Percentiles rank a stretch among this genome's conserved stretches.
Evolutionary conservation across 2,888 invertebrate species (phyloP).

Genomic region (Furcula furcula): DNA sequence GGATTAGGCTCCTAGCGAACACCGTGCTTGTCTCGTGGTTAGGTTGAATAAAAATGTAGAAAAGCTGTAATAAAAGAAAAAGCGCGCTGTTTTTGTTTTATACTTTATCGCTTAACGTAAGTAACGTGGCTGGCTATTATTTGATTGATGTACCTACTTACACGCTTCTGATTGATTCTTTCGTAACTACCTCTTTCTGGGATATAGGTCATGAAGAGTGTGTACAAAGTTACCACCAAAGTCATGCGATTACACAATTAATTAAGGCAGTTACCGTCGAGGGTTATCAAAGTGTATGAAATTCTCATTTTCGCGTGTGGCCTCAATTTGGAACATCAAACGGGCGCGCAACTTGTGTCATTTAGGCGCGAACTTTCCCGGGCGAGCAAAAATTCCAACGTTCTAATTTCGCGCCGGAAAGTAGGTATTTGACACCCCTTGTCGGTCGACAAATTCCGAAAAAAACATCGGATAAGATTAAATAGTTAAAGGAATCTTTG

Average conservation of each 20-base stretch:
- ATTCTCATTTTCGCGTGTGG: constrained; percentile 45
- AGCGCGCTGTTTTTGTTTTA: too few species aligned
- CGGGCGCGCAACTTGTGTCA: constrained; percentile 52
- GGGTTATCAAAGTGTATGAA: constrained; percentile 43
- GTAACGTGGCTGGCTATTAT: too few species aligned
- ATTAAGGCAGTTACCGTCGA: constrained; percentile 21
- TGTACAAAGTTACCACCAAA: too few species aligned
- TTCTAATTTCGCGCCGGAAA: constrained; percentile 38
- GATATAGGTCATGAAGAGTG: too few species aligned
- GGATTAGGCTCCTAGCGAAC: too few species aligned
- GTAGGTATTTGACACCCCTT: constrained; percentile 47
- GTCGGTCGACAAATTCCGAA: constrained; percentile 36
- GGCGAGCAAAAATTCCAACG: constrained; percentile 41
- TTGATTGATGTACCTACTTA: too few species aligned
- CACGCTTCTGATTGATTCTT: too few species aligned
- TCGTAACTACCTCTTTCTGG: too few species aligned
- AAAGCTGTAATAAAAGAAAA: too few species aligned
- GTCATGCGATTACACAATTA: constrained; percentile 26
- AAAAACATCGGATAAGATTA: constrained; percentile 31
- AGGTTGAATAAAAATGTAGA: too few species aligned
- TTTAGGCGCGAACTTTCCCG: constrained; percentile 47
- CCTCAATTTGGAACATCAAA: constrained; percentile 53
- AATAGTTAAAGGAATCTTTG: constrained; percentile 17
- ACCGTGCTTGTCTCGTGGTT: too few species aligned
- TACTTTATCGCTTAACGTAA: too few species aligned